Base-by-base conservation (phyloP, 2,797 vertebrate species). In the Acipenser ruthenus region DNA sequence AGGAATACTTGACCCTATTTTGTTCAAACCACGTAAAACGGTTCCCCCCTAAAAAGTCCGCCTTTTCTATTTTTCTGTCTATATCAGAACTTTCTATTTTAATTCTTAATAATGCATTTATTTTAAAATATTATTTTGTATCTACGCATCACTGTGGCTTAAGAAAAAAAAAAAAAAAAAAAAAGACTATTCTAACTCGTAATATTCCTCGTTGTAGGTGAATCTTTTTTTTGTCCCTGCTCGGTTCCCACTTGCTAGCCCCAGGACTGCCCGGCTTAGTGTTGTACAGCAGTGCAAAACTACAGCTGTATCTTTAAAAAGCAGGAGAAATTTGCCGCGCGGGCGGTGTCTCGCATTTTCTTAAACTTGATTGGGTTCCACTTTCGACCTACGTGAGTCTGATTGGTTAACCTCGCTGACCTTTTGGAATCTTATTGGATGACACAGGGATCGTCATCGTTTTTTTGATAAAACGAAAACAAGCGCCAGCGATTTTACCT, bases 31-130 rank as follows among this genome's bases (percentile, higher is more conserved):
- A 37, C 4, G 23, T 37, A 37, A 37, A 37, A 3, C 23, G 23
- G 23, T 37, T 37, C 23, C 23, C 23, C 4, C 23, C 23, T 37
- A 37, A 37, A 37, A 37, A 37, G 23, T 37, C 23, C 23, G 81
- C 56, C 4, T 82, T 73, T 66, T 81, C 82, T 87, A 88, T 89
- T 47, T 59, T 71, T 63, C 71, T 72, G 10, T 51, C 12, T n/a
- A 12, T 13, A 7, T 6, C 55, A 58, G 12, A 11, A 58, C 55
- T 58, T 58, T 10, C 55, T 37, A 37, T 37, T 37, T 37, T 37
- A 37, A 37, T 37, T 37, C 23, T 56, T n/a, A 11, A 56, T 12
- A 10, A 18, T 18, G 15, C 15, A 18, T 18, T 18, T 18, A 18
- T 18, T 18, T 37, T 3, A 37, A 37, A 37, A 37, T 37, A 37